Evolutionary conservation across 2,113 vertebrate species (phyloP).

Genomic region (Laticauda colubrina): DNA sequence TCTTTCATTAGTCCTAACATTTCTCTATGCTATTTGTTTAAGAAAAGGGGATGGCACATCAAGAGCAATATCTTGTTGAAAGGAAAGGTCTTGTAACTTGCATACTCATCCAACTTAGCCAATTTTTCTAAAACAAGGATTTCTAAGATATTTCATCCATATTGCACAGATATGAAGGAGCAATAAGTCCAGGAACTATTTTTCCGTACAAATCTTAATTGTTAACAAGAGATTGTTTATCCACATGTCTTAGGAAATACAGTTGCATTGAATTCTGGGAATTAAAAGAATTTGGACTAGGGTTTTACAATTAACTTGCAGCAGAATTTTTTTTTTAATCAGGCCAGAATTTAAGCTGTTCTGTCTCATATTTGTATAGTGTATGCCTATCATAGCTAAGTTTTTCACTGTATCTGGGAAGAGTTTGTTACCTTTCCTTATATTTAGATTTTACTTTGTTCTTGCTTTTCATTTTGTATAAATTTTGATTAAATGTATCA

Average conservation of each 20-base stretch:
- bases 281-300: background rate
- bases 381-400: background rate
- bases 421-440: background rate
- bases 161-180: background rate
- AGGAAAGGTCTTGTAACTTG: background rate
- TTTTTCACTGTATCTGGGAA: background rate
- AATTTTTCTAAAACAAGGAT: background rate
- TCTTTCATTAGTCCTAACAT: background rate
- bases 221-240: background rate
- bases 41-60: background rate
- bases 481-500: slow-evolving; percentile 3
- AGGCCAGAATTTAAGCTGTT: background rate
- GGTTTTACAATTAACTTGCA: background rate
- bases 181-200: background rate
- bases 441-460: slow-evolving; percentile 6
- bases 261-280: background rate
- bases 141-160: background rate
- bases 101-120: background rate
- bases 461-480: background rate
- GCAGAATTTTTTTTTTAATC: background rate
- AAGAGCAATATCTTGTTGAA: background rate
- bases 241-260: background rate
- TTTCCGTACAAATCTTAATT: background rate
- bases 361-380: background rate
- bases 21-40: background rate